Percentiles rank a stretch among this genome's conserved stretches.
Conservation (phyloP, 92 coral and sea anemone species). For the Heteractis magnifica region DNA sequence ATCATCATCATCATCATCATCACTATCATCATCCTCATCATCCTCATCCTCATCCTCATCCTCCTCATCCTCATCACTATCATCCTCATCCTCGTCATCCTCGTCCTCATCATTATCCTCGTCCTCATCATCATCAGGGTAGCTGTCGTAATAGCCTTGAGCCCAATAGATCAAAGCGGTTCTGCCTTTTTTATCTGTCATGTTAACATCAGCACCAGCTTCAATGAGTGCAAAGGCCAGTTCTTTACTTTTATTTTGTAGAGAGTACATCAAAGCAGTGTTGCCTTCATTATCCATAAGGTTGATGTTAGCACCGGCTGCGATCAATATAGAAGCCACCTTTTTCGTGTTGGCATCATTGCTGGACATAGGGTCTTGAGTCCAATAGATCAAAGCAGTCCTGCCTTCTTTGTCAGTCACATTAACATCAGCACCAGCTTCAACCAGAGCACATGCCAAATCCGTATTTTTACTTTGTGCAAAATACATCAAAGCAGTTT, state of each 20-base stretch:
- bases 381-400: background rate
- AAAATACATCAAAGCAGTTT: background rate
- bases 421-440: background rate
- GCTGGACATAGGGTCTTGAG: background rate
- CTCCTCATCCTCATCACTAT: background rate
- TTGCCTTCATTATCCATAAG: background rate
- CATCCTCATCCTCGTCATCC: background rate
- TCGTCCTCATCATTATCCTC: too few relatives aligned
- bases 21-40: too few relatives aligned
- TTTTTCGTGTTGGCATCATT: too few relatives aligned
- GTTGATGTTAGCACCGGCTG: too few relatives aligned
- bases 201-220: slow-evolving; percentile 8
- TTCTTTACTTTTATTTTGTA: background rate
- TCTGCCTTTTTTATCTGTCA: background rate
- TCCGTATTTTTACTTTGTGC: background rate
- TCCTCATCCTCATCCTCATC: background rate
- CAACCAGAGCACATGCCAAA: background rate
- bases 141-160: background rate
- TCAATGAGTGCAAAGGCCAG: background rate
- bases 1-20: background rate
- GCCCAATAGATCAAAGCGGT: slow-evolving; percentile 4
- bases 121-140: background rate
- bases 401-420: background rate
- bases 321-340: too few relatives aligned
- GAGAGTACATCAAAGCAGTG: background rate